Base-by-base conservation (phyloP, 2,113 vertebrate species). In the Sylvia atricapilla region DNA sequence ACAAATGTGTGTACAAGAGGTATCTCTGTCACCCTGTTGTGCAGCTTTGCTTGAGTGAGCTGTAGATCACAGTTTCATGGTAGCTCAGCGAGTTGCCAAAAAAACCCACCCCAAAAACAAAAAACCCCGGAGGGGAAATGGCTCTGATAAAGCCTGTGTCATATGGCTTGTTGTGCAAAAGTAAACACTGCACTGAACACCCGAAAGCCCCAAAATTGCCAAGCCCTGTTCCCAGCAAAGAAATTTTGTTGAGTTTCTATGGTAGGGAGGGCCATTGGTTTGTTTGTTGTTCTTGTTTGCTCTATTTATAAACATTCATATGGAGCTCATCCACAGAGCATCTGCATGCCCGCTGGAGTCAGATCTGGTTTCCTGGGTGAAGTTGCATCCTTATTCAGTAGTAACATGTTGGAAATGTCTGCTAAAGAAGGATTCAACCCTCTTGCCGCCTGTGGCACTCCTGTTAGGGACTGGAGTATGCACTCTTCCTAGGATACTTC, bases 301-400 rank as follows among this genome's bases (percentile, higher is more conserved):
- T 92, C 73, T 92, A 81, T 96, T 94, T 81, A 87, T 82, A 94
- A 55, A 35, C 68, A 75, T 95, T 92, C 78, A 58, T 86, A 52
- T 28, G 52, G 31, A 90, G 56, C 25, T 92, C 56, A 80, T 90
- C 33, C 44, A 44, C 3, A 1, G 33, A 81, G 70, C 52, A 81
- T 91, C 77, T 82, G 47, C 73, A 33, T 83, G 39, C 41, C 89
- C 49, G 4, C 39, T 58, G 47, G 68, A 80, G 55, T 33, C 63
- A 91, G 82, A 96, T 91, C 68, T 88, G 41, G 15, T 96, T 95
- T 96, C 93, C 68, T 46, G 91, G 75, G 68, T 3, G 22, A 90
- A 95, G 58, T 7, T 16, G 28, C 75, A 44, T 90, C 82, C 88
- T 86, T 88, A 60, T 78, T 68, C 83, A 88, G 68, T 27, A 90